These are phyloP conservation scores for Hetaerina titia DNA, from an alignment of 2,888 invertebrate genomes.

Conservation along the genomic window DNA sequence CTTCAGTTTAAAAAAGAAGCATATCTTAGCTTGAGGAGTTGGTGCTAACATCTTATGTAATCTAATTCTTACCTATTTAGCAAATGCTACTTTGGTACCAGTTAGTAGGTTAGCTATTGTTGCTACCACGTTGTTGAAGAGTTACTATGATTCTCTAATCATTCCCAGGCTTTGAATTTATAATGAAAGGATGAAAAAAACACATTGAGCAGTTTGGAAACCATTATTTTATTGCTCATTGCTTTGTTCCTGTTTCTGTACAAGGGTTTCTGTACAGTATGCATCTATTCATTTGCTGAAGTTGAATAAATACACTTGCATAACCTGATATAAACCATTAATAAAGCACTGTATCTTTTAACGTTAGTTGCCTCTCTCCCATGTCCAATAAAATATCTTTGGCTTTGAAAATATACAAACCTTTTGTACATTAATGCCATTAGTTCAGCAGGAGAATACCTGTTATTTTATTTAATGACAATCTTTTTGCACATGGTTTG, in stretches of 20 bases:
- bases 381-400: constrained; percentile 70
- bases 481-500: constrained; percentile 66
- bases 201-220: constrained; percentile 70
- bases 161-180: background rate
- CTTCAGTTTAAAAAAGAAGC: no score
- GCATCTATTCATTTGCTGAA: constrained; percentile 71
- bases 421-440: constrained; percentile 72
- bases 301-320: constrained; percentile 71
- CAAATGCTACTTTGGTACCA: no score
- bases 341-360: constrained; percentile 69
- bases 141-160: background rate
- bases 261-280: constrained; percentile 70
- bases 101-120: no score
- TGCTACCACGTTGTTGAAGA: no score
- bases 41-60: no score
- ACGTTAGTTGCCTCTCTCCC: constrained; percentile 68
- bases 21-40: no score
- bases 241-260: constrained; percentile 71
- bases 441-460: constrained; percentile 63
- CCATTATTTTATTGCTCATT: constrained; percentile 72
- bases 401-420: constrained; percentile 72
- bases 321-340: constrained; percentile 70
- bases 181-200: constrained; percentile 9
- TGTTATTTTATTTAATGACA: constrained; percentile 48
- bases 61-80: no score